phyloP scores from a whole-genome alignment of 2,888 invertebrate species.

The Drosophila paucipuncta region DNA sequence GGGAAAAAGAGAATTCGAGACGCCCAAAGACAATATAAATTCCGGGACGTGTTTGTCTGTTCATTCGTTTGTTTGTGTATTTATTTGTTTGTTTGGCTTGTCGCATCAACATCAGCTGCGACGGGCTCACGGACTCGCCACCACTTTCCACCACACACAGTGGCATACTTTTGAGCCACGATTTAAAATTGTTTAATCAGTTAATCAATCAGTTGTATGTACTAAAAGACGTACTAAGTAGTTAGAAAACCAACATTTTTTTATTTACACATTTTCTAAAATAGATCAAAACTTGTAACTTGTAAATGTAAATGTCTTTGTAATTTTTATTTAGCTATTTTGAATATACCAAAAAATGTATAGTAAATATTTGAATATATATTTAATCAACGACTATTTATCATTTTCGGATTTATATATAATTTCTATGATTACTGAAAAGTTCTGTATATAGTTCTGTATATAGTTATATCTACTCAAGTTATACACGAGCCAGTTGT shows the following conservation, averaged over 20 bases:
- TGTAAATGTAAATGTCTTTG: not conserved
- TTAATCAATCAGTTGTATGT: not conserved
- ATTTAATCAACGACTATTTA: not conserved
- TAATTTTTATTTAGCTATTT: not conserved
- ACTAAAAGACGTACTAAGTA: fast-evolving
- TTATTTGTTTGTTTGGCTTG: slow-evolving; percentile 31
- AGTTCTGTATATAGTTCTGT: too few relatives aligned
- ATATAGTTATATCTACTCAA: not conserved
- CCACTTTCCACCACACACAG: slow-evolving; percentile 10
- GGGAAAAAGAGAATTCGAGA: not conserved
- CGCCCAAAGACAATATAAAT: slow-evolving; percentile 24
- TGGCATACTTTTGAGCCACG: not conserved
- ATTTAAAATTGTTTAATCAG: not conserved
- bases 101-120: slow-evolving; percentile 24
- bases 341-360: not conserved
- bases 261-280: not conserved
- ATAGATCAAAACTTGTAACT: not conserved
- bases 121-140: slow-evolving; percentile 15
- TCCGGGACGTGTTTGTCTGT: slow-evolving; percentile 33
- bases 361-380: not conserved
- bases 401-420: not conserved
- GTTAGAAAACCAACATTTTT: not conserved
- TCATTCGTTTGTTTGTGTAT: slow-evolving; percentile 33
- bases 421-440: too few relatives aligned
- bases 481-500: too few relatives aligned